Evolutionary conservation across 2,888 invertebrate genomes (phyloP).

Genomic region (Fabriciana adippe): DNA sequence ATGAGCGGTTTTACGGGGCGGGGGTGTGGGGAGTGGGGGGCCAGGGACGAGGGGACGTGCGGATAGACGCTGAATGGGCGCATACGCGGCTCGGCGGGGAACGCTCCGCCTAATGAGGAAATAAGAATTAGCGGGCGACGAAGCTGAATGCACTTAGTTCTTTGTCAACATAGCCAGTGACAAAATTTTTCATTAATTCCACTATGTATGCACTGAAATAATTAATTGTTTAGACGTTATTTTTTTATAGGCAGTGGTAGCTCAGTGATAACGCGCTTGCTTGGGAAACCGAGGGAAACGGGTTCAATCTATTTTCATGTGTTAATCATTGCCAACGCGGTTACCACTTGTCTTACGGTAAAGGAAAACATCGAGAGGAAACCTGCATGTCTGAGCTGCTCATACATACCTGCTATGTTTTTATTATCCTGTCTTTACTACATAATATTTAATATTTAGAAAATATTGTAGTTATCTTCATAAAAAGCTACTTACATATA

Average conservation of each 20-base stretch:
- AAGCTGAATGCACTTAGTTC: conserved; percentile 64
- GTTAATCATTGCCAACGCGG: too few relatives aligned
- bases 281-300: too few relatives aligned
- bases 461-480: too few relatives aligned
- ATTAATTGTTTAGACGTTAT: background rate
- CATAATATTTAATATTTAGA: too few relatives aligned
- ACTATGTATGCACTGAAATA: background rate
- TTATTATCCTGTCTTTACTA: too few relatives aligned
- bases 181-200: conserved; percentile 31
- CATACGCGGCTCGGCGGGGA: conserved; percentile 56
- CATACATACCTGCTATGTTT: too few relatives aligned
- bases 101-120: conserved; percentile 75
- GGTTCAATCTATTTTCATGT: too few relatives aligned
- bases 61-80: conserved; percentile 64
- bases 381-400: too few relatives aligned
- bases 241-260: background rate
- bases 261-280: too few relatives aligned
- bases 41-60: conserved; percentile 37
- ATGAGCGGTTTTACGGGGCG: conserved; percentile 51
- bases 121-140: conserved; percentile 78
- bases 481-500: too few relatives aligned
- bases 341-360: too few relatives aligned
- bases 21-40: conserved; percentile 46
- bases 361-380: too few relatives aligned
- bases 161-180: conserved; percentile 56